Evolutionary conservation across 2,797 vertebrate species (phyloP).

Genomic region (Chromis chromis): DNA sequence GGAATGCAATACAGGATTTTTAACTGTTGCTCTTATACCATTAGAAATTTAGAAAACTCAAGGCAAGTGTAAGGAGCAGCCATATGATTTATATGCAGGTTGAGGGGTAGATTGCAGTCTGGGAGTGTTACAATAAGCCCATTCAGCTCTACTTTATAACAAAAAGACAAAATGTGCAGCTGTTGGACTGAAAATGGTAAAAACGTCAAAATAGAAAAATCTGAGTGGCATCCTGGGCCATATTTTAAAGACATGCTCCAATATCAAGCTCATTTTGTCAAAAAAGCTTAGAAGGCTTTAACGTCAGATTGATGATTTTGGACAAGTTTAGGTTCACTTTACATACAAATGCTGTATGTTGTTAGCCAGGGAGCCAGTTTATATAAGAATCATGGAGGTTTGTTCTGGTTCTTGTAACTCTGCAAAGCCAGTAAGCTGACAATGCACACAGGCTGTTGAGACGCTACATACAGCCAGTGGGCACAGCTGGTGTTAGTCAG

Average conservation of each 20-base stretch:
- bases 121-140: slow-evolving; percentile 48
- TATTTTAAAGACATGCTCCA: slow-evolving; percentile 11
- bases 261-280: not conserved
- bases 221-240: not conserved
- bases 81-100: slow-evolving; percentile 50
- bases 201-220: not conserved
- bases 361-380: too few species aligned
- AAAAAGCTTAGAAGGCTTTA: not conserved
- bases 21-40: slow-evolving; percentile 27
- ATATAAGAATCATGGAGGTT: not conserved
- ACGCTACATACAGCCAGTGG: slow-evolving; percentile 1
- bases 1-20: slow-evolving; percentile 9
- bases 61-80: slow-evolving; percentile 23
- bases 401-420: slow-evolving; percentile 1
- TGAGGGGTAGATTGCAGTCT: slow-evolving; percentile 39
- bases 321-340: slow-evolving; percentile 2
- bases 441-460: not conserved
- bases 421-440: not conserved
- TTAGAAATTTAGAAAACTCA: slow-evolving; percentile 38
- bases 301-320: slow-evolving; percentile 22
- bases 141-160: slow-evolving; percentile 47
- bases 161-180: slow-evolving; percentile 4
- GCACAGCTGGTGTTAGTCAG: slow-evolving; percentile 3
- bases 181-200: slow-evolving; percentile 14
- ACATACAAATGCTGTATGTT: not conserved